These are phyloP conservation scores for Agelas oroides DNA, from an alignment of 37 sponge, comb jelly and placozoan genomes.

Conservation along the genomic window DNA sequence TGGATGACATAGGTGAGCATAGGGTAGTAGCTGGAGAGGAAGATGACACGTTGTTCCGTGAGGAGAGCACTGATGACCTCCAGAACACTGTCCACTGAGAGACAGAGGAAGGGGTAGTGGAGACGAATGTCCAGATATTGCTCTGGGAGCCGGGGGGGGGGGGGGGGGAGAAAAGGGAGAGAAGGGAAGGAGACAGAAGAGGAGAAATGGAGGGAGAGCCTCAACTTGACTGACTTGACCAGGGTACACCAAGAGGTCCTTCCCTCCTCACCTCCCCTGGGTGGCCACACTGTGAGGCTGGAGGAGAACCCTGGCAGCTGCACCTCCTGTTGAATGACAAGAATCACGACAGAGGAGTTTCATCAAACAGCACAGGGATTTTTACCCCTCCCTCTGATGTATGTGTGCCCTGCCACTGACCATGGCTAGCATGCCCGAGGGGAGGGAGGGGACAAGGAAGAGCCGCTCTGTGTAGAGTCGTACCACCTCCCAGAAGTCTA, in stretches of 20 bases:
- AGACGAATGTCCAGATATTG: conserved; percentile 73
- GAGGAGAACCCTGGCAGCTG: conserved; percentile 55
- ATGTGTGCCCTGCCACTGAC: conserved; percentile 29
- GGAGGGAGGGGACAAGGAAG: conserved; percentile 67
- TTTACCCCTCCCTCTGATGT: no score
- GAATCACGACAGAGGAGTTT: no score
- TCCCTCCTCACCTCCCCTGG: conserved; percentile 29
- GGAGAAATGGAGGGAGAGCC: background rate
- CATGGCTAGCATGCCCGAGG: conserved; percentile 52
- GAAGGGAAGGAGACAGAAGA: background rate
- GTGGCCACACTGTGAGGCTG: conserved; percentile 24
- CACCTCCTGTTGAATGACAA: conserved; percentile 14
- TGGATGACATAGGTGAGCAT: conserved; percentile 68
- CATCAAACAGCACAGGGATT: no score
- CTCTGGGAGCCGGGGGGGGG: conserved; percentile 9
- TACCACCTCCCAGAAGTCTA: conserved; percentile 58
- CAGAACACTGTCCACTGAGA: conserved; percentile 61
- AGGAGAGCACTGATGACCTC: conserved; percentile 68
- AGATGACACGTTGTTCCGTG: conserved; percentile 56
- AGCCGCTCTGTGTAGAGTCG: conserved; percentile 39
- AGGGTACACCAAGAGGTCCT: no score
- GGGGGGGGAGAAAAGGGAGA: background rate
- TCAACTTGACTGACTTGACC: background rate
- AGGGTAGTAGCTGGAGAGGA: conserved; percentile 63
- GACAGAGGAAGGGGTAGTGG: conserved; percentile 77